Evolutionary conservation across 2,888 invertebrate genomes (phyloP).

Genomic region (Pegoplata infirma): DNA sequence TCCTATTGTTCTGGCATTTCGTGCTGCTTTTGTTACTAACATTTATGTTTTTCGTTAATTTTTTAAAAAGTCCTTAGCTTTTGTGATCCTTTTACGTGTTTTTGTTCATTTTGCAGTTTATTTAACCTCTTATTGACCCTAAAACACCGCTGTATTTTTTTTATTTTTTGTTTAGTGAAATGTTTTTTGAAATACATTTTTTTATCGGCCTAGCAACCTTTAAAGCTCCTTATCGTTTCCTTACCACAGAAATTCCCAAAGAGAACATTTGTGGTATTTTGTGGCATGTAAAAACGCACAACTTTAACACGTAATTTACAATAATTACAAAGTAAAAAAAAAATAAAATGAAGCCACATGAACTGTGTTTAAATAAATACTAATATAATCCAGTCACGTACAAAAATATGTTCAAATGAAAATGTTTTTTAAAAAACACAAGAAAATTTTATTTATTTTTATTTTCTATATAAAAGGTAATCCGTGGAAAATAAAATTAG

Average conservation of each 20-base stretch:
- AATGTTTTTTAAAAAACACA: constrained; percentile 21
- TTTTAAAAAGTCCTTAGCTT: background rate
- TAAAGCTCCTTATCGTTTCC: background rate
- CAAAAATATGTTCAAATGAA: constrained; percentile 48
- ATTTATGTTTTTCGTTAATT: no score
- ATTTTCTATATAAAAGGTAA: no score
- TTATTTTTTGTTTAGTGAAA: no score
- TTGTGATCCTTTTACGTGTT: background rate
- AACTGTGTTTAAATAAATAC: constrained; percentile 26
- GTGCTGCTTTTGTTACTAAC: no score
- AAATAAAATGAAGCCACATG: background rate
- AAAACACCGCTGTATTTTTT: no score
- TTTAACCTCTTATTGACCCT: background rate
- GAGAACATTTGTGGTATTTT: background rate
- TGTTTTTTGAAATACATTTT: background rate
- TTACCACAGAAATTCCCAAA: background rate
- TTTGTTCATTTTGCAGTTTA: background rate
- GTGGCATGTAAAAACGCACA: constrained; percentile 8
- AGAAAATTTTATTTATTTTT: constrained; percentile 14
- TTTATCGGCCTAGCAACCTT: background rate
- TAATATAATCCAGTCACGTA: constrained; percentile 51
- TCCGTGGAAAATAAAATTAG: no score
- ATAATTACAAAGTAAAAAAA: constrained; percentile 24
- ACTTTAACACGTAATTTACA: constrained; percentile 51
- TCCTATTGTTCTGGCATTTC: no score